Evolutionary conservation across 2,797 vertebrate genomes (phyloP).

Genomic region (Artibeus lituratus): DNA sequence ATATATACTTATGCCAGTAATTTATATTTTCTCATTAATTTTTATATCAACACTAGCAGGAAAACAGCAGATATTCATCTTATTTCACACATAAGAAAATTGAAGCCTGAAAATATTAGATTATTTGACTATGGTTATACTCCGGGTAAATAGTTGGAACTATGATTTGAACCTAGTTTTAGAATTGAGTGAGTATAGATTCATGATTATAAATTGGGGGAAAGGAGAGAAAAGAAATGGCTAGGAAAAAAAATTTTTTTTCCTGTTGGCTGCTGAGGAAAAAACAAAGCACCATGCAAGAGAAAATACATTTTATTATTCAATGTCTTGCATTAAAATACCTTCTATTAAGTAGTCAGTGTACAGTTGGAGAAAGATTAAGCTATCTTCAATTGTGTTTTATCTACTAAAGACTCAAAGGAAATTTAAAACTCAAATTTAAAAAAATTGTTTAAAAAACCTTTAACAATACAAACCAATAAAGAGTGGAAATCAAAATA

Average conservation of each 20-base stretch:
- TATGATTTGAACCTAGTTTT: conserved; percentile 6
- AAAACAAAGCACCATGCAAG: not conserved
- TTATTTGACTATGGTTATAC: not conserved
- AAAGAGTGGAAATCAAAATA: not conserved
- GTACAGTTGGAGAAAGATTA: not conserved
- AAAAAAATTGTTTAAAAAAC: not conserved
- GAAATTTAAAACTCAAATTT: not conserved
- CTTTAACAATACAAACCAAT: not conserved
- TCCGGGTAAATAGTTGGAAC: not conserved
- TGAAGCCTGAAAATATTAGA: not conserved
- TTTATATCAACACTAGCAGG: not conserved
- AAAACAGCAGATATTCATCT: not conserved
- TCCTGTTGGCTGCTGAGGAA: not conserved
- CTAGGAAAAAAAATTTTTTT: not conserved
- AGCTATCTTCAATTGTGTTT: not conserved
- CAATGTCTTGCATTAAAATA: not conserved
- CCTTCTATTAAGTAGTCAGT: not conserved
- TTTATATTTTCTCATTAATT: conserved; percentile 8
- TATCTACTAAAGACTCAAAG: not conserved
- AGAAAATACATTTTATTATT: conserved; percentile 22
- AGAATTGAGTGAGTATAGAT: not conserved
- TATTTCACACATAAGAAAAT: conserved; percentile 4
- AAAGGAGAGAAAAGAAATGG: not conserved
- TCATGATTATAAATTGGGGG: not conserved
- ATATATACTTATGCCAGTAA: not conserved